A percentile compares a stretch with the other conserved stretches of the same genome.
Evolutionary conservation across 2,113 vertebrate species (phyloP).

Genomic region (Lamprologus sp.): DNA sequence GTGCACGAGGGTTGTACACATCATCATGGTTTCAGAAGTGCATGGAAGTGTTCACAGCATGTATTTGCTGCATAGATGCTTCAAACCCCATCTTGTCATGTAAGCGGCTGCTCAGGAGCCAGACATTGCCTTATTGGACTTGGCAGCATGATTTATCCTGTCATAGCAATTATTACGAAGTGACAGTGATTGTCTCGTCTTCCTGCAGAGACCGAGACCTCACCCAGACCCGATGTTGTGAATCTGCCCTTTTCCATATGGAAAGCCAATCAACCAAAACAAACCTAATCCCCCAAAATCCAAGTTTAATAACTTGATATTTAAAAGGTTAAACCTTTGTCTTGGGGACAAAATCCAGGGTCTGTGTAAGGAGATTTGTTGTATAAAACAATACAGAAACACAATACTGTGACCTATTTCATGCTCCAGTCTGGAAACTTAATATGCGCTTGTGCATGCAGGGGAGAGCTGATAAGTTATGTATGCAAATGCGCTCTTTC

Average conservation of each 20-base stretch:
- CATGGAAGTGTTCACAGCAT: not conserved
- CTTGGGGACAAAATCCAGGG: not conserved
- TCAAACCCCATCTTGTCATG: not conserved
- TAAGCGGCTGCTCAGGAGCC: not conserved
- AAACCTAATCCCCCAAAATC: not conserved
- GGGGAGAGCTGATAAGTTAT: not conserved
- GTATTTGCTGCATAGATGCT: not conserved
- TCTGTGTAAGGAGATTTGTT: not conserved
- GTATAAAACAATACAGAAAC: not conserved
- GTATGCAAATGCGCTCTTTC: not conserved
- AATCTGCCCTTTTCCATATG: not conserved
- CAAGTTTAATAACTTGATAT: not conserved
- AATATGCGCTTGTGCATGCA: not conserved
- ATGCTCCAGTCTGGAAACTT: not conserved
- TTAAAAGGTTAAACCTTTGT: not conserved
- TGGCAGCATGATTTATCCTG: conserved; percentile 37
- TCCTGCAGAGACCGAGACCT: not conserved
- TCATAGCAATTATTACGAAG: not conserved
- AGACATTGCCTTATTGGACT: not conserved
- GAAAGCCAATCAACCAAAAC: not conserved
- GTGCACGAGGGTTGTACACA: not conserved
- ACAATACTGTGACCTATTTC: not conserved
- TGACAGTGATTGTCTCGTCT: not conserved
- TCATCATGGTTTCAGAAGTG: fast-evolving
- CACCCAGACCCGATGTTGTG: not conserved